Conservation (phyloP, 2,113 vertebrate genomes). For the Abramis brama region DNA sequence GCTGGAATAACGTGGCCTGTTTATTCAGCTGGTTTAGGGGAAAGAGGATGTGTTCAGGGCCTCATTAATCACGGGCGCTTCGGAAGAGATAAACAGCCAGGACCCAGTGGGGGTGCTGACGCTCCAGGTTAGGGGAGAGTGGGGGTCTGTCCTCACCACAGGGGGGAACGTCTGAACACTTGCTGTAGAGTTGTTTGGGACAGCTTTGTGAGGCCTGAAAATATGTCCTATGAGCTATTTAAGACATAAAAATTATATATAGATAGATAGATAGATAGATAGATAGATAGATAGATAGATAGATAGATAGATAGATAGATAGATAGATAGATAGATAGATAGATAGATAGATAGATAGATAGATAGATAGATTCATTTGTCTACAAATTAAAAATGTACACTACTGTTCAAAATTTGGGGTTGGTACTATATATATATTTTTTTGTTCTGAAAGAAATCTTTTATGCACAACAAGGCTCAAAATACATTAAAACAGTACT, state of each 20-base stretch:
- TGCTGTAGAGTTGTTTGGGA: slow-evolving; percentile 56
- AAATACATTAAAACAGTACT: background rate
- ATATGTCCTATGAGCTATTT: slow-evolving; percentile 3
- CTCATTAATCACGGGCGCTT: slow-evolving; percentile 88
- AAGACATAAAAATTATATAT: background rate
- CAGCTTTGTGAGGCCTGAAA: slow-evolving; percentile 60
- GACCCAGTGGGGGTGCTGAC: slow-evolving; percentile 69
- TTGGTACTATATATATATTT: background rate
- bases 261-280: too few species aligned
- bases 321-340: too few species aligned
- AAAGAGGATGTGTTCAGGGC: slow-evolving; percentile 82
- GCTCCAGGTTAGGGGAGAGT: slow-evolving; percentile 51
- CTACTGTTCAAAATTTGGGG: background rate
- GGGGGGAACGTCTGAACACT: slow-evolving; percentile 74
- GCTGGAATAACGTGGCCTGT: slow-evolving; percentile 72
- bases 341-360: too few species aligned
- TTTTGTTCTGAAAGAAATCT: background rate
- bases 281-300: too few species aligned
- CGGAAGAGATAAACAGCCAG: slow-evolving; percentile 81
- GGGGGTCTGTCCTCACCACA: slow-evolving; percentile 62
- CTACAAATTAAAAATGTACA: background rate
- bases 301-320: too few species aligned
- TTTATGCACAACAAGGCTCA: background rate
- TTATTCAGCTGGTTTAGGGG: slow-evolving; percentile 90
- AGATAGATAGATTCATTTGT: background rate